Percentiles rank a stretch among this genome's conserved stretches.
Evolutionary conservation across 2,797 vertebrate genomes (phyloP).

Genomic region (Acrossocheilus wenchowensis): DNA sequence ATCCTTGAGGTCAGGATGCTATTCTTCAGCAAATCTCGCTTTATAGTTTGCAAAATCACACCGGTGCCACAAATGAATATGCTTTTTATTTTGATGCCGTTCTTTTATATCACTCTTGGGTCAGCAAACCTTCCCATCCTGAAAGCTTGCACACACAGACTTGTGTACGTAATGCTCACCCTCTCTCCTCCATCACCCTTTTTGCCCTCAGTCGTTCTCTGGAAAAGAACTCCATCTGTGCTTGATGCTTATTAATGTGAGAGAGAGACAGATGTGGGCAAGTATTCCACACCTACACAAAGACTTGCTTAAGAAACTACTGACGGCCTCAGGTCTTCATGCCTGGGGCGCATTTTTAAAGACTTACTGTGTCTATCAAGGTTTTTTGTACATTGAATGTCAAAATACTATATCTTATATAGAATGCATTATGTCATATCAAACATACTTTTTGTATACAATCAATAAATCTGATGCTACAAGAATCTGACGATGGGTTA

Average conservation of each 20-base stretch:
- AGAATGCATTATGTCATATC: slow-evolving; percentile 88
- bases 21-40: slow-evolving; percentile 5
- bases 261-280: slow-evolving; percentile 42
- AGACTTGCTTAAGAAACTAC: slow-evolving; percentile 56
- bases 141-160: slow-evolving; percentile 5
- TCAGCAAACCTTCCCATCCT: slow-evolving; percentile 13
- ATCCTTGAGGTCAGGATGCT: slow-evolving; percentile 12
- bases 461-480: slow-evolving; percentile 83
- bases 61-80: slow-evolving; percentile 1
- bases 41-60: slow-evolving; percentile 30
- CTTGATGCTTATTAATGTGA: slow-evolving; percentile 6
- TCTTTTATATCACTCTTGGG: slow-evolving; percentile 33
- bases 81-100: slow-evolving; percentile 2
- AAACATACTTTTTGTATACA: slow-evolving; percentile 87
- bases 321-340: slow-evolving; percentile 67
- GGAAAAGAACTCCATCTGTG: slow-evolving; percentile 31
- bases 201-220: slow-evolving; percentile 22
- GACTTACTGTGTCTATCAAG: slow-evolving; percentile 77
- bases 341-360: slow-evolving; percentile 77
- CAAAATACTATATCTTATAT: slow-evolving; percentile 86
- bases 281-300: slow-evolving; percentile 41
- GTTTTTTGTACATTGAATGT: slow-evolving; percentile 85
- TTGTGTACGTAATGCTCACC: neutral
- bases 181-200: neutral
- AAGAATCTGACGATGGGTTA: slow-evolving; percentile 55